Base-by-base conservation (phyloP, 2,797 vertebrate genomes). In the Chlorospingus semifuscus region DNA sequence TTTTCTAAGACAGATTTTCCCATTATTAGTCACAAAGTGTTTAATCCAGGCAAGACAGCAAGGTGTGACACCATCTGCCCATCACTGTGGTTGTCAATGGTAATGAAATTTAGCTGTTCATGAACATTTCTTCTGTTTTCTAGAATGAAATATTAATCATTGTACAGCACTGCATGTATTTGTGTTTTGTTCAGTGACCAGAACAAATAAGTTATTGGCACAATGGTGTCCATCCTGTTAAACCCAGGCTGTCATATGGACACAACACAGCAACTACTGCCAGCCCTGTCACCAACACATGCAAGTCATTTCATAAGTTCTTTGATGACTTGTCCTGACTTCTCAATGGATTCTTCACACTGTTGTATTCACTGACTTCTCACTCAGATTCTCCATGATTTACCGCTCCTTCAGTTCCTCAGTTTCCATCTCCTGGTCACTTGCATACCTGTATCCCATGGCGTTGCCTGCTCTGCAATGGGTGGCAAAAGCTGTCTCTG, bases 41-140 rank as follows among this genome's bases (percentile, higher is more conserved):
- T 79, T n/a, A 37, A 70, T 83, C 15, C 60, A 74, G n/a, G 44
- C 47, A 79, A 66, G 63, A 70, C 36, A 64, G 68, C 68, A 83
- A 91, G 44, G 64, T 46, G 52, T 77, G 65, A 93, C 71, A 85
- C 87, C 84, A 87, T 87, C 93, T 96, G 93, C 61, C 79, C n/a
- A 18, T 75, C 89, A 63, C 76, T n/a, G 20, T 11, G 14, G 15
- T 16, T 57, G 50, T 55, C 70, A 61, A 8, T 2, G 10, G 42
- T 21, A 66, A 61, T 3, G 6, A 53, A 34, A 80, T 44, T 47
- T 5, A 34, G 15, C 13, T 68, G 18, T 15, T 68, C 20, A 39
- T 9, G 14, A 70, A 18, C 2, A 20, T 29, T 46, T 34, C 2
- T 39, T 52, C 41, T 29, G 8, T 19, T 93, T 69, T 36, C 59